These are phyloP conservation scores for Lasioglossum albipes DNA, from an alignment of 1,140 invertebrate genomes.

Conservation along the genomic window DNA sequence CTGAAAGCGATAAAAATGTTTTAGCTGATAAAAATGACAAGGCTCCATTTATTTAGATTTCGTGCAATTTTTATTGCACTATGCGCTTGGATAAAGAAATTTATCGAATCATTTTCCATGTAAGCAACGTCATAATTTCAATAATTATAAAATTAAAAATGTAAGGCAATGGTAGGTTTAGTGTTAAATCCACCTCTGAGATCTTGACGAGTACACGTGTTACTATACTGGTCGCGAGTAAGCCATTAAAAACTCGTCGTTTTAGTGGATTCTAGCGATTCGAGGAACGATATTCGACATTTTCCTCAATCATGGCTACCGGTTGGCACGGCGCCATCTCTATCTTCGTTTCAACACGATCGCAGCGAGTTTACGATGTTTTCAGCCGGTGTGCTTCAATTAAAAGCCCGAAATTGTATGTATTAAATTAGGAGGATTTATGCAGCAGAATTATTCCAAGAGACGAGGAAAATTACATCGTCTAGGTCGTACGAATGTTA, in stretches of 20 bases:
- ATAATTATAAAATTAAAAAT: no score
- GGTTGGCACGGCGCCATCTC: background rate
- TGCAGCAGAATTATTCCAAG: background rate
- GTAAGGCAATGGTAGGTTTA: no score
- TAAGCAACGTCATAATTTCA: no score
- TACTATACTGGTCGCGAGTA: no score
- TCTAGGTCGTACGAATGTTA: background rate
- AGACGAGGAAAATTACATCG: background rate
- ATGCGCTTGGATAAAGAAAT: no score
- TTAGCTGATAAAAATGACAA: no score
- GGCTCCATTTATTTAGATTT: no score
- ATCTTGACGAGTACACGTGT: no score
- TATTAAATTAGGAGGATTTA: slow-evolving; percentile 12
- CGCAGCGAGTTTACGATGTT: slow-evolving; percentile 30
- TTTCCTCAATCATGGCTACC: slow-evolving; percentile 1
- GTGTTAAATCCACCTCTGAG: no score
- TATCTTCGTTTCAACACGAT: background rate
- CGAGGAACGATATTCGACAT: slow-evolving; percentile 8
- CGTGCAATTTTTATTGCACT: no score
- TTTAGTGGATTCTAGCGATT: background rate
- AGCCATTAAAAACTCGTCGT: background rate
- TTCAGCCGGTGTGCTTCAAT: background rate
- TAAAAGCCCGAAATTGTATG: slow-evolving; percentile 1
- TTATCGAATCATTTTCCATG: no score
- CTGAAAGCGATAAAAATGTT: no score